Evolutionary conservation across 2,113 vertebrate genomes (phyloP).

Genomic region (Cyphotilapia sp.): DNA sequence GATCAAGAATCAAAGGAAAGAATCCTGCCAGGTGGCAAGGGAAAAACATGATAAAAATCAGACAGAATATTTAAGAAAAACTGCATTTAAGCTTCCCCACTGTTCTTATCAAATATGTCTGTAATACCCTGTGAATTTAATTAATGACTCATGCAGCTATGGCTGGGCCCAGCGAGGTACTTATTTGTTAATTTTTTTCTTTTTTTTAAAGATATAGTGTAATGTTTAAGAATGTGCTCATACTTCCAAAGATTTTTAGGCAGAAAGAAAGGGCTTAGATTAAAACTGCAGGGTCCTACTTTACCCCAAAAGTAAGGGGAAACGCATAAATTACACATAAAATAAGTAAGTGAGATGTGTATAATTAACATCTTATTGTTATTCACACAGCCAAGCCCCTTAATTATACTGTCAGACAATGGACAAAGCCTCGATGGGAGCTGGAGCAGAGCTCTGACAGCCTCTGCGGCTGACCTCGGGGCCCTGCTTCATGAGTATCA

Average conservation of each 20-base stretch:
- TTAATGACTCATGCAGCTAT: slow-evolving; percentile 26
- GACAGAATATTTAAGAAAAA: slow-evolving; percentile 23
- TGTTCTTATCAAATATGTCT: slow-evolving; percentile 10
- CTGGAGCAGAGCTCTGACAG: slow-evolving; percentile 22
- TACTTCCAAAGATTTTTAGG: not conserved
- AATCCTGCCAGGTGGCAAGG: slow-evolving; percentile 10
- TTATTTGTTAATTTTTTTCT: not conserved
- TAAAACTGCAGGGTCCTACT: not conserved
- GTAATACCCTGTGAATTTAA: slow-evolving; percentile 26
- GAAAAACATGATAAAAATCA: slow-evolving; percentile 18
- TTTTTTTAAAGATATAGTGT: slow-evolving; percentile 2
- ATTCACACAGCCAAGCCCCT: slow-evolving; percentile 25
- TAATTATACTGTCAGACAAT: slow-evolving; percentile 57
- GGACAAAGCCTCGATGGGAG: slow-evolving; percentile 15
- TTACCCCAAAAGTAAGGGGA: not conserved
- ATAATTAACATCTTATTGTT: slow-evolving; percentile 60
- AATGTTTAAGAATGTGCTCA: slow-evolving; percentile 1
- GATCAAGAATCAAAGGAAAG: slow-evolving; percentile 42
- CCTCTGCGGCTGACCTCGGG: slow-evolving; percentile 14
- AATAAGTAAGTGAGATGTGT: slow-evolving; percentile 32
- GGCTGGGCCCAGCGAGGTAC: not conserved
- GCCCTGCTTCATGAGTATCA: not conserved
- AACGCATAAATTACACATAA: slow-evolving; percentile 35
- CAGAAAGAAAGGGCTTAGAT: not conserved
- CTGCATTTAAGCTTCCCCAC: not conserved